These are phyloP conservation scores for Catalaphyllia jardinei DNA, from an alignment of 64 coral and sea anemone species.

Conservation along the genomic window DNA sequence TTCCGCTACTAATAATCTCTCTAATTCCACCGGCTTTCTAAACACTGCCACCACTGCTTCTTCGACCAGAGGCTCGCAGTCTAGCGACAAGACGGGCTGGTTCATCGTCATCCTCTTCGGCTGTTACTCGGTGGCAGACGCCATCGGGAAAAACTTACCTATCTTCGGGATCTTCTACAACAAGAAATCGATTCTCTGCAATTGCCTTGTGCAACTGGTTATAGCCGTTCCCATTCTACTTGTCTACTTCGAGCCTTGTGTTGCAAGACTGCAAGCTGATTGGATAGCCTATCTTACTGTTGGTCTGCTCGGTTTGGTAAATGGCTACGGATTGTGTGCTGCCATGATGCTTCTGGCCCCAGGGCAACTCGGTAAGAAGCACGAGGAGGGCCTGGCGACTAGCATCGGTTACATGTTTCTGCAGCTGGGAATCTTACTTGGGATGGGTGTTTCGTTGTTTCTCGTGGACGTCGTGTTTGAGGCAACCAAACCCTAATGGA, in stretches of 20 bases:
- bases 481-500: constrained; percentile 3
- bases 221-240: constrained; percentile 78
- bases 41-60: background rate
- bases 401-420: constrained; percentile 93
- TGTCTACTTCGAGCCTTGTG: constrained; percentile 88
- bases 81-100: constrained; percentile 89
- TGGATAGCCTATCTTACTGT: constrained; percentile 80
- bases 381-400: constrained; percentile 84
- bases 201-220: constrained; percentile 74
- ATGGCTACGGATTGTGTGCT: constrained; percentile 86
- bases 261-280: constrained; percentile 52
- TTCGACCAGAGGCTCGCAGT: background rate
- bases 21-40: background rate
- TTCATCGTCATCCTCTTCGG: constrained; percentile 88
- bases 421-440: constrained; percentile 77
- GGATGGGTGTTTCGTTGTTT: constrained; percentile 72
- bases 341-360: constrained; percentile 92
- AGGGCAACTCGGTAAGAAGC: constrained; percentile 61
- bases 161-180: constrained; percentile 88
- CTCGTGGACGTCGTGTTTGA: constrained; percentile 88
- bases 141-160: constrained; percentile 83
- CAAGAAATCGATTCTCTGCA: constrained; percentile 69
- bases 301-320: constrained; percentile 77
- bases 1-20: background rate
- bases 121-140: constrained; percentile 82